phyloP scores from a whole-genome alignment of 2,113 vertebrate genomes.

The Heteronetta atricapilla region DNA sequence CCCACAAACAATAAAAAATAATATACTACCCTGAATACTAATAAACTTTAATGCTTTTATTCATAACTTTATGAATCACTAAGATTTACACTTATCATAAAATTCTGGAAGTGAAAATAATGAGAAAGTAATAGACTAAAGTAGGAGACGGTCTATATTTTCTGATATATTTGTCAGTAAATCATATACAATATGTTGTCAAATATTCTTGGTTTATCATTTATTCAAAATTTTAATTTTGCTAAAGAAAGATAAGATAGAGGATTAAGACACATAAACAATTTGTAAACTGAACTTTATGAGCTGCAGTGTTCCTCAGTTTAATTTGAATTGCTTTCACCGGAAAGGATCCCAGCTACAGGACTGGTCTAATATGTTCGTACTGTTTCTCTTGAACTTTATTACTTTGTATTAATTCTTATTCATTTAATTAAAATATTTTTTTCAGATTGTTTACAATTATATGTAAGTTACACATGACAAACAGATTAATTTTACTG shows the following conservation, averaged over 20 bases:
- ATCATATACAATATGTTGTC: not conserved
- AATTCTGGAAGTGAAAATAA: conserved; percentile 19
- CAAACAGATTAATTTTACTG: not conserved
- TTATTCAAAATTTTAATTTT: not conserved
- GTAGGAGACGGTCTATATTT: not conserved
- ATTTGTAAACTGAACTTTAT: not conserved
- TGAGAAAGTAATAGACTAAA: conserved; percentile 7
- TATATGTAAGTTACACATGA: not conserved
- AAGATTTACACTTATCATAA: conserved; percentile 32
- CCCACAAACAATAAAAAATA: not conserved
- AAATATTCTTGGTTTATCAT: not conserved
- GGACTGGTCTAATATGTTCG: not conserved
- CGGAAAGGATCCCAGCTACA: not conserved
- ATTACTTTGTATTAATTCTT: not conserved
- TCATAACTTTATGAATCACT: not conserved
- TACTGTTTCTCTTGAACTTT: not conserved
- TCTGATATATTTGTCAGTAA: conserved; percentile 16
- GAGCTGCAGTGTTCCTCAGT: not conserved
- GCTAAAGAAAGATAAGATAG: not conserved
- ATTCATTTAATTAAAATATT: not conserved
- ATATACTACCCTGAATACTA: not conserved
- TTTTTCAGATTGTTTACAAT: not conserved
- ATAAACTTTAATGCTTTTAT: conserved; percentile 41
- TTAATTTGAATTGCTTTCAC: not conserved
- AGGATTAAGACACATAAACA: not conserved